phyloP scores from a whole-genome alignment of 2,113 vertebrate genomes.

The Notechis scutatus region DNA sequence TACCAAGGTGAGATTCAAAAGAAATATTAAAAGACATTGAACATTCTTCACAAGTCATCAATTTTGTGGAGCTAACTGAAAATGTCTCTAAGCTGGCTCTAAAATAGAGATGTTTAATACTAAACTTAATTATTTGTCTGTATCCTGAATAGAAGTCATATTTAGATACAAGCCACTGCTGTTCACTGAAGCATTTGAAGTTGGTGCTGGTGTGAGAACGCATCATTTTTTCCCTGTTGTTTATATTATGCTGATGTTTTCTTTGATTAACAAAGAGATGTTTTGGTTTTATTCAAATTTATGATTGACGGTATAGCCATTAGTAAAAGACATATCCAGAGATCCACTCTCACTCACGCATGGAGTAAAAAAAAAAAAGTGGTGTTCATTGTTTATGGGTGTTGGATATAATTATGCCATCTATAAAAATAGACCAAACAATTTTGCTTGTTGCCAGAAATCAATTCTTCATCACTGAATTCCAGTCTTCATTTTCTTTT shows the following conservation, averaged over 20 bases:
- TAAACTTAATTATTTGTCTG: constrained; percentile 39
- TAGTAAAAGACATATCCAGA: constrained; percentile 54
- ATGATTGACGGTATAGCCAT: constrained; percentile 55
- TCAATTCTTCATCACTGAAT: constrained; percentile 59
- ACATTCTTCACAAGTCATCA: neutral
- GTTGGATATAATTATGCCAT: constrained; percentile 67
- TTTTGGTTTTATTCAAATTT: constrained; percentile 72
- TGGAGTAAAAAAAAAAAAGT: constrained; percentile 34
- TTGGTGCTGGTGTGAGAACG: constrained; percentile 63
- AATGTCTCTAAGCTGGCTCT: constrained; percentile 31
- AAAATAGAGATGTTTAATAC: constrained; percentile 40
- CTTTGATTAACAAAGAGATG: constrained; percentile 67
- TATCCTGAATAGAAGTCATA: constrained; percentile 43
- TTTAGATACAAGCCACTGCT: constrained; percentile 38
- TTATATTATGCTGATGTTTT: constrained; percentile 64
- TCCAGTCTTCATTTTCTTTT: constrained; percentile 65
- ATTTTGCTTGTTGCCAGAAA: constrained; percentile 66
- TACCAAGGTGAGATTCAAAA: neutral
- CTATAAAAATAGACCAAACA: constrained; percentile 71
- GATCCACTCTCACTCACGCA: constrained; percentile 32
- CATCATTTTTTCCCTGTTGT: constrained; percentile 59
- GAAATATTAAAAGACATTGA: neutral
- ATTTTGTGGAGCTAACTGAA: neutral
- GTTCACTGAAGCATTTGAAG: constrained; percentile 44
- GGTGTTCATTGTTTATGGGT: constrained; percentile 61